Evolutionary conservation across 2,888 invertebrate genomes (phyloP), one percentile per base, ranked within the genome.

Genomic region (Leptodirus hochenwartii): DNA sequence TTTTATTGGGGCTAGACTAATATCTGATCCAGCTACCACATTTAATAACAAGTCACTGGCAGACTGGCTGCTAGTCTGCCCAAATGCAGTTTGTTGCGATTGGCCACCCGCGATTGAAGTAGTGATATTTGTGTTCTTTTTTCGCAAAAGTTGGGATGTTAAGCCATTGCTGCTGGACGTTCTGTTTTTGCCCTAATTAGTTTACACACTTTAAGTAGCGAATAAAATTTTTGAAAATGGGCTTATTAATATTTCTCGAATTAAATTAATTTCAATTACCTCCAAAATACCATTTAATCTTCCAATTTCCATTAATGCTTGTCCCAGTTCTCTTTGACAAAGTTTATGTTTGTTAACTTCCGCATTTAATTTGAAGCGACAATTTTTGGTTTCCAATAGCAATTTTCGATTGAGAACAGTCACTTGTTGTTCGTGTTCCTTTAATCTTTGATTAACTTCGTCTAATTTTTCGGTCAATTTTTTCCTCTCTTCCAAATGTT

Each of bases 341-440:
- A 75, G 74, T 39, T 71, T 78, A 36, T 73, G 69, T 40, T 75
- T 78, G 30, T 61, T 60, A 30, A 72, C 65, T 50, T 82, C 82
- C 1, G 51, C 49, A 36, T 71, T 67, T 10, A 81, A 49, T 46
- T 78, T 75, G 39, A 77, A 73, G 33, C 66, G 72, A 39, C 68
- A 67, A 47, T 71, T 77, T 57, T 82, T 84, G 3, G 64, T 62
- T 49, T 82, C 81, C 17, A 84, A 53, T 33, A 69, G 62, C 9
- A 79, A 53, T 42, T 73, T 73, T 24, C 79, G 64, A 33, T 77
- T 71, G 36, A 82, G 57, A 38, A 65, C 60, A 34, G 59, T 65
- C 34, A 74, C 65, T 33, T 74, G 69, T 22, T 62, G 65, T 37
- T 76, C 75, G 34, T 66, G 65, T 32, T 66, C 66, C 4, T 63